These are phyloP conservation scores for Caenorhabditis macrosperma DNA, from an alignment of 2,888 invertebrate species.

Conservation along the genomic window DNA sequence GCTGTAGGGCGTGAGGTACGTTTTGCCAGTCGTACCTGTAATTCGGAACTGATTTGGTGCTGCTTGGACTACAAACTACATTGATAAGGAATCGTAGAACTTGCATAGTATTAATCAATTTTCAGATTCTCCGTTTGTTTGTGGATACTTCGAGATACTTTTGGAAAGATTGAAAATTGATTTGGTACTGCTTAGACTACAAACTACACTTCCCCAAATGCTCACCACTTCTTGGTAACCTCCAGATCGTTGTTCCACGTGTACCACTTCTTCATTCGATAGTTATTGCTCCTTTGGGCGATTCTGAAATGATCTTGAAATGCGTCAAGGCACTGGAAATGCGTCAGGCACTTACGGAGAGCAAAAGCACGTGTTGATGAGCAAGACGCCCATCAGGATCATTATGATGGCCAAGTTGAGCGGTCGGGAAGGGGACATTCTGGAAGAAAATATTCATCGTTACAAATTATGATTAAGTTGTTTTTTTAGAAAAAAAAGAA, in stretches of 20 bases:
- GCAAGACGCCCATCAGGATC: conserved; percentile 23
- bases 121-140: too few species aligned
- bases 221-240: conserved; percentile 57
- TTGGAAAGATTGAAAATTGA: too few species aligned
- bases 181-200: background rate
- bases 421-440: conserved; percentile 34
- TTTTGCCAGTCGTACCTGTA: conserved; percentile 75
- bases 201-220: background rate
- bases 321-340: background rate
- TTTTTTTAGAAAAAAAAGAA: too few species aligned
- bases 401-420: conserved; percentile 56
- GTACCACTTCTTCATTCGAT: conserved; percentile 55
- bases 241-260: conserved; percentile 54
- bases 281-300: background rate
- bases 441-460: conserved; percentile 8
- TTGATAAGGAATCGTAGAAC: too few species aligned
- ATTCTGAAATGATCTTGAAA: background rate
- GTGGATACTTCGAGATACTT: too few species aligned
- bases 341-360: background rate
- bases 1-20: conserved; percentile 58
- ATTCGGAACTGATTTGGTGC: too few species aligned
- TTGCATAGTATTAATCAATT: too few species aligned
- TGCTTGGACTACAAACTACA: background rate
- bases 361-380: conserved; percentile 5
- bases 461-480: background rate